Evolutionary conservation across 2,888 invertebrate species (phyloP), one percentile per base, ranked within the genome.

Genomic region (Perdita meconis): DNA sequence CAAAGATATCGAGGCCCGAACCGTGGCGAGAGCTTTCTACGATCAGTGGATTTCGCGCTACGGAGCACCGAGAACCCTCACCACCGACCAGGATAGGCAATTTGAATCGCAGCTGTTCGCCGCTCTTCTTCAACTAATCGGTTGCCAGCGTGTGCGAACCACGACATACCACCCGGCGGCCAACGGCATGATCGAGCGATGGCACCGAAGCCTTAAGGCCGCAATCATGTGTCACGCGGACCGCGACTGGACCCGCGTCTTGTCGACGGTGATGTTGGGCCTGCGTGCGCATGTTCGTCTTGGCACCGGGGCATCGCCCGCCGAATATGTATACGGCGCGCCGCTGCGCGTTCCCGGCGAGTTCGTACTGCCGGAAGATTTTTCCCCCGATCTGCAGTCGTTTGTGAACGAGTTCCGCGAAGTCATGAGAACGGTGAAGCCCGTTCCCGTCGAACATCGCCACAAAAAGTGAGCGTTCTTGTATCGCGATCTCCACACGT

Each of bases 111-210:
- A 30, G 30, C 30, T 30, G 6, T 30, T 40, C 1, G 40, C 40
- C 13, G 8, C 40, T 2, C 12, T 40, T 13, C 13, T 40, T 3
- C 13, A 10, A 12, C 2, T 40, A 40, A 40, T 40, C 2, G 40
- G 40, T 3, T 10, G 40, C 40, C 10, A 40, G 13, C 10, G 40
- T 1, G 13, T 12, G 24, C 65, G 64, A 4, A 78, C 81, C 0
- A 70, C 84, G 8, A 72, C 83, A 1, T 83, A 79, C 42, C 81
- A 86, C 38, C 82, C 88, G 1, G 73, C 74, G 3, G 67, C 84
- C 1, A 88, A 89, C 34, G 85, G 40, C 10, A 10, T 40, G 13
- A 40, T 3, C 12, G 40, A 40, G 12, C 40, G 40, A 0, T 40
- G 40, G 40, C 40, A 40, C 13, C 10, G 40, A 12, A 2, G 2